Conservation (phyloP, 2,888 invertebrate species). For the Rhagophthalmus giganteus region DNA sequence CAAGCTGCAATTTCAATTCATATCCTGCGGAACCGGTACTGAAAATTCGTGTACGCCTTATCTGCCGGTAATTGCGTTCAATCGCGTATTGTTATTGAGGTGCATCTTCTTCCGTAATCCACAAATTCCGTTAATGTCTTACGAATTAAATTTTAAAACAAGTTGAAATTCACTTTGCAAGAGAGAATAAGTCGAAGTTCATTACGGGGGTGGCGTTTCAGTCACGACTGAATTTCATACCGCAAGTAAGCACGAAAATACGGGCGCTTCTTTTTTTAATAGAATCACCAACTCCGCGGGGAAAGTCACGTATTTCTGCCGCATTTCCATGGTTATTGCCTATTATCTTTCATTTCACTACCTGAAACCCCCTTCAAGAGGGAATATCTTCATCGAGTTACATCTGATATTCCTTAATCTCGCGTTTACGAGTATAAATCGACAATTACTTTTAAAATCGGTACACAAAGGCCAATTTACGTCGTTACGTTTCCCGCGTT, state of each 20-base stretch:
- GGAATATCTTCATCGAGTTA: slow-evolving; percentile 42
- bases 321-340: slow-evolving; percentile 47
- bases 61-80: no score
- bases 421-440: slow-evolving; percentile 16
- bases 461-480: neutral
- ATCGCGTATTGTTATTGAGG: neutral
- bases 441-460: slow-evolving; percentile 9
- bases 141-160: no score
- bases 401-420: slow-evolving; percentile 24
- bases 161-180: neutral
- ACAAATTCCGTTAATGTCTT: no score
- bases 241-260: slow-evolving; percentile 22
- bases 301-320: slow-evolving; percentile 41
- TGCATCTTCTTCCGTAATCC: no score
- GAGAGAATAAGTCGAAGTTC: neutral
- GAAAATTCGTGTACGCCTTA: no score
- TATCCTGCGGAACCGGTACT: no score
- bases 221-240: slow-evolving; percentile 16
- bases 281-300: slow-evolving; percentile 28
- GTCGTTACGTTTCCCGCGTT: neutral
- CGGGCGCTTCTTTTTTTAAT: slow-evolving; percentile 28
- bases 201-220: neutral
- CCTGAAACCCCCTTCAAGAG: slow-evolving; percentile 38
- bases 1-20: neutral
- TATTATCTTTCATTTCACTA: slow-evolving; percentile 45